A percentile compares a stretch with the other conserved stretches of the same genome.
These are phyloP conservation scores for Protonemura montana DNA, from an alignment of 2,888 invertebrate species.

Conservation along the genomic window DNA sequence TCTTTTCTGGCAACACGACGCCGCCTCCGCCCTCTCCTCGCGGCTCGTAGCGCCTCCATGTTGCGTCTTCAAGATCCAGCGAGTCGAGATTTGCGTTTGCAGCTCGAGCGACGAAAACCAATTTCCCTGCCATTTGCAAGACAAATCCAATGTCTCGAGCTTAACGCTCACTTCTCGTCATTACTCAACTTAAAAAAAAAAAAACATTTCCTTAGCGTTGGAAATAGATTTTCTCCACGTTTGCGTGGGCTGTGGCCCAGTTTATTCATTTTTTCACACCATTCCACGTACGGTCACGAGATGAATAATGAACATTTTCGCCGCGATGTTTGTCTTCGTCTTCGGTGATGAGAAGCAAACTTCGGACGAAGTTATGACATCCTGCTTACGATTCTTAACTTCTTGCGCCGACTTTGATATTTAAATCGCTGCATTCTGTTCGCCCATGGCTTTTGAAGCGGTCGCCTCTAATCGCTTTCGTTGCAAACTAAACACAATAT, in stretches of 20 bases:
- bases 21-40: background rate
- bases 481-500: background rate
- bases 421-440: too few relatives aligned
- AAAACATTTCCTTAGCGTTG: background rate
- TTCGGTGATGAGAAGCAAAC: background rate
- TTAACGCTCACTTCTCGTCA: slow-evolving; percentile 14
- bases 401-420: too few relatives aligned
- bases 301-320: background rate
- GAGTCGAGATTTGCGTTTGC: background rate
- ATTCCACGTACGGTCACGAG: background rate
- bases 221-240: background rate
- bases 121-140: slow-evolving; percentile 30
- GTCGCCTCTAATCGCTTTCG: too few relatives aligned
- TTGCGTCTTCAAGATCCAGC: background rate
- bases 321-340: background rate
- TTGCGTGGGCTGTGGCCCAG: background rate
- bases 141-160: slow-evolving; percentile 30
- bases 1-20: background rate
- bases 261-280: background rate
- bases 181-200: slow-evolving; percentile 7
- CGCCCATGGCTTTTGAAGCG: too few relatives aligned
- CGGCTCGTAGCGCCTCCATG: too few relatives aligned
- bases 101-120: background rate
- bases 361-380: background rate
- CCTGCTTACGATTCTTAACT: background rate